Evolutionary conservation across 2,113 vertebrate species (phyloP).

Genomic region (Crotalus helleri): DNA sequence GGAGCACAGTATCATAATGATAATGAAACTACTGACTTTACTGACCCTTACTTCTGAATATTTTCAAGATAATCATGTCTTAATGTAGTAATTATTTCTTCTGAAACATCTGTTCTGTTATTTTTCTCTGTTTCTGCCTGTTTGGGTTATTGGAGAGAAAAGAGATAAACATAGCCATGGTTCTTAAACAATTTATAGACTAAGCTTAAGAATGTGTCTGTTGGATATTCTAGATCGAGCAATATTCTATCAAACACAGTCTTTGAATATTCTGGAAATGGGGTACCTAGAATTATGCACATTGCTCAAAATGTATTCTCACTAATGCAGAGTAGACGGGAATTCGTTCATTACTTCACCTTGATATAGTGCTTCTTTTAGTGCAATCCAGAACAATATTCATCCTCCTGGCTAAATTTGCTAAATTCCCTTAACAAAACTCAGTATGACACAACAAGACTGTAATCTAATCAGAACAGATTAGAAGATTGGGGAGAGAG

Average conservation of each 20-base stretch:
- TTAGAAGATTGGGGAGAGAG: neutral
- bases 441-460: neutral
- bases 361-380: neutral
- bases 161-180: neutral
- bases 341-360: neutral
- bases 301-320: neutral
- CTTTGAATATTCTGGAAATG: neutral
- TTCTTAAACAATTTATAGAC: neutral
- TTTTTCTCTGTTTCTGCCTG: neutral
- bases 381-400: neutral
- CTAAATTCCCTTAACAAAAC: neutral
- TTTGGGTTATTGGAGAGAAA: neutral
- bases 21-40: fast-evolving
- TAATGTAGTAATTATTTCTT: neutral
- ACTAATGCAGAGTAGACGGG: neutral
- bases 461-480: neutral
- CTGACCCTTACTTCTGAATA: neutral
- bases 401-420: neutral
- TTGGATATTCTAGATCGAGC: neutral
- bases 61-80: neutral
- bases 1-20: too few relatives aligned
- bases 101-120: neutral
- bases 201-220: neutral
- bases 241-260: neutral
- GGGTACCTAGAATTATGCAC: neutral